A percentile compares a stretch with the other conserved stretches of the same genome.
These are phyloP conservation scores for Apaloderma vittatum DNA, from an alignment of 2,113 vertebrate genomes.

Conservation along the genomic window DNA sequence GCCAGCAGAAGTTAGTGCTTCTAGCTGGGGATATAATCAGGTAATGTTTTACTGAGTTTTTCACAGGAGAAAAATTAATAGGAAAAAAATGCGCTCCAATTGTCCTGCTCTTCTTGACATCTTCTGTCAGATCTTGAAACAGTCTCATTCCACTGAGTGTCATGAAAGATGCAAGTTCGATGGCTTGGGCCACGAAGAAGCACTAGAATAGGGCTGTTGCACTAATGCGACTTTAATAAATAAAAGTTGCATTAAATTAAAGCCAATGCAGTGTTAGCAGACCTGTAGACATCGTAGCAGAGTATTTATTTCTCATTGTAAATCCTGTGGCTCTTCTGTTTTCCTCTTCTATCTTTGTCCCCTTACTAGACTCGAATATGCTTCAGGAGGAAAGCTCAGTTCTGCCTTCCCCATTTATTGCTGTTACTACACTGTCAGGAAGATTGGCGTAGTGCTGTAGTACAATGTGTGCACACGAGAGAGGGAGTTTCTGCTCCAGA, in stretches of 20 bases:
- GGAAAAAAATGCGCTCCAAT: background rate
- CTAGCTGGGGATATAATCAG: background rate
- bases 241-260: background rate
- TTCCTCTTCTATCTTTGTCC: background rate
- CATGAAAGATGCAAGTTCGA: background rate
- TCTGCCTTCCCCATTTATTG: background rate
- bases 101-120: background rate
- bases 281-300: background rate
- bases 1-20: conserved; percentile 26
- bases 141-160: background rate
- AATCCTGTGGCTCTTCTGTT: background rate
- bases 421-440: background rate
- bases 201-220: background rate
- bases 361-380: background rate
- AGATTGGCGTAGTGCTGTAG: background rate
- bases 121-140: background rate
- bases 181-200: background rate
- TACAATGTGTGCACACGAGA: background rate
- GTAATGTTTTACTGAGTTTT: background rate
- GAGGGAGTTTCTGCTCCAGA: background rate
- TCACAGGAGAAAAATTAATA: background rate
- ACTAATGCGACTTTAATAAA: background rate
- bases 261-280: background rate
- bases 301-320: background rate
- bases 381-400: background rate